Evolutionary conservation across 2,113 vertebrate genomes (phyloP), one percentile per base, ranked within the genome.

Genomic region (Seriola aureovittata): DNA sequence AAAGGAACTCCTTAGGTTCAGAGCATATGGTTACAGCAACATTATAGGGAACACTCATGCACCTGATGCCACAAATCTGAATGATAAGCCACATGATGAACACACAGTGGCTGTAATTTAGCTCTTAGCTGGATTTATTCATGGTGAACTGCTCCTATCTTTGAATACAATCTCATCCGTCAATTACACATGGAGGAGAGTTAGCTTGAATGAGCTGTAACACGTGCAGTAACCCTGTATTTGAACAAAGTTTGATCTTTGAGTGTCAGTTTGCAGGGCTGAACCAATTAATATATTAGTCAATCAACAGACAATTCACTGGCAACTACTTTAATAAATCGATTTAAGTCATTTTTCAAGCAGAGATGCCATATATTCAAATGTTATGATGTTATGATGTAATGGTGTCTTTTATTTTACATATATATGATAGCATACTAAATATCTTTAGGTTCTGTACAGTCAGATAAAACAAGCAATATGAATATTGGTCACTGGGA

Each of bases 31-130:
- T 84, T 85, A 32, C 63, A 44, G 81, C 46, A 19, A 86, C 85
- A 87, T 75, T 85, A 60, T 83, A 71, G 64, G 80, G 50, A 34
- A 54, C 78, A 82, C 80, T 88, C 12, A 3, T 80, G 85, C 93
- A 93, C 90, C 93, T 91, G 93, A 94, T 77, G 87, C 82, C 62
- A 73, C 72, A 63, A 62, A 80, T 73, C 71, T 80, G 48, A 85
- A 88, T 75, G 79, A 81, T 75, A 57, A 71, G 67, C 58, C 34
- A 63, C 32, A 71, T 74, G 89, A 88, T 88, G 74, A 82, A 69
- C 60, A 81, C 32, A 74, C 25, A 23, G 12, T 14, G 64, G 72
- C 40, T 60, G 69, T 66, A 78, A 83, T 80, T 83, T 55, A 76
- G 70, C 74, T 85, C 73, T 75, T 50, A 63, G 75, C 36, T 82